phyloP scores from a whole-genome alignment of 1,140 invertebrate species.

The Diuraphis noxia region DNA sequence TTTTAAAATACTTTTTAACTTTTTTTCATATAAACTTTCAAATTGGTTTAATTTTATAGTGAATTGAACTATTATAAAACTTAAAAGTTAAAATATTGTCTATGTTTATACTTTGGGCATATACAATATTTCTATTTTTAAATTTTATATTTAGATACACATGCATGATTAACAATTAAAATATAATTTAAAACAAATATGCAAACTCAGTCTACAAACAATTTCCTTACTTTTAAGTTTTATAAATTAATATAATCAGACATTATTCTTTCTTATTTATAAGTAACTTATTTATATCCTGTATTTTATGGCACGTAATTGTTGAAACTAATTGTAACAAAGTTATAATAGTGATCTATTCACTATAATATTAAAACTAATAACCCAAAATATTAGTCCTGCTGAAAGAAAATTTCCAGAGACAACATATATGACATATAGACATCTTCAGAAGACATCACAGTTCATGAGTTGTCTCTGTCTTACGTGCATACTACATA shows the following conservation, averaged over 20 bases:
- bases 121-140: background rate
- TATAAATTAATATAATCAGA: too few species aligned
- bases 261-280: too few species aligned
- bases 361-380: background rate
- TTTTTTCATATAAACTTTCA: background rate
- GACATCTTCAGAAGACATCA: too few species aligned
- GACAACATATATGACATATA: background rate
- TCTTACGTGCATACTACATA: too few species aligned
- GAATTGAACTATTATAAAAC: background rate
- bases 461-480: too few species aligned
- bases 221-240: background rate
- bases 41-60: background rate
- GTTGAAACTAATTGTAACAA: too few species aligned
- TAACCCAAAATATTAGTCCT: background rate
- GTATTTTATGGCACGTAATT: too few species aligned
- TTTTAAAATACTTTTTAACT: background rate
- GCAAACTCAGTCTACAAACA: background rate
- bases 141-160: background rate
- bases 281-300: too few species aligned
- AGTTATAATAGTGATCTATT: background rate
- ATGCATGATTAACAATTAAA: background rate
- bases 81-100: background rate
- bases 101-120: background rate
- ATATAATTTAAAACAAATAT: background rate
- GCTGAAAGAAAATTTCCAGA: background rate